These are phyloP conservation scores for Alfaro cultratus DNA, from an alignment of 2,797 vertebrate species.

Conservation along the genomic window DNA sequence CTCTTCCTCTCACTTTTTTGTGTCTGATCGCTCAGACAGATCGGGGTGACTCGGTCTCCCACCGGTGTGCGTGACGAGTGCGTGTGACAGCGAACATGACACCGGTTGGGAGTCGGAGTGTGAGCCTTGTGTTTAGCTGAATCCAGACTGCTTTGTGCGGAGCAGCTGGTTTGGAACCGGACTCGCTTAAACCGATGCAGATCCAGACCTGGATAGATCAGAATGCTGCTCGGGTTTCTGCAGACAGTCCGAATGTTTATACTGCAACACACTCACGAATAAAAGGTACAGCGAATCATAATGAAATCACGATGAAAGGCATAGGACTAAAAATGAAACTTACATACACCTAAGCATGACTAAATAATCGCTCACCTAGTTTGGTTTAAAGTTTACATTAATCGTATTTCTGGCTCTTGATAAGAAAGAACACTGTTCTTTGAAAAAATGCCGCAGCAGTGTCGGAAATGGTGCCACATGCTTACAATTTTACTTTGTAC, in stretches of 20 bases:
- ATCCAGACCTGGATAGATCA: conserved; percentile 46
- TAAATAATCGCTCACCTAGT: not conserved
- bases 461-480: not conserved
- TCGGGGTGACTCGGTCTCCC: conserved; percentile 82
- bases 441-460: not conserved
- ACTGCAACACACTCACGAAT: conserved; percentile 18
- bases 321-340: not conserved
- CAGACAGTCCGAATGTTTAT: conserved; percentile 43
- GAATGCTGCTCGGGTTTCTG: conserved; percentile 60
- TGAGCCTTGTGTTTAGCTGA: conserved; percentile 67
- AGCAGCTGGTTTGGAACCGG: conserved; percentile 70
- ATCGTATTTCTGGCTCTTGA: not conserved
- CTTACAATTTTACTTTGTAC: not conserved
- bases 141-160: conserved; percentile 61
- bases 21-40: conserved; percentile 82
- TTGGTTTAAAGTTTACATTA: not conserved
- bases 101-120: conserved; percentile 56
- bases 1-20: conserved; percentile 66
- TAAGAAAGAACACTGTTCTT: not conserved
- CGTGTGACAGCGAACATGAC: conserved; percentile 67
- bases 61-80: conserved; percentile 46
- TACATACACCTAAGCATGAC: not conserved
- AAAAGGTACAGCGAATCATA: conserved; percentile 1
- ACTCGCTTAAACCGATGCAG: conserved; percentile 46
- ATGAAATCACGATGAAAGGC: not conserved